Conservation (phyloP, 2,113 vertebrate species). For the Raja brachyura region DNA sequence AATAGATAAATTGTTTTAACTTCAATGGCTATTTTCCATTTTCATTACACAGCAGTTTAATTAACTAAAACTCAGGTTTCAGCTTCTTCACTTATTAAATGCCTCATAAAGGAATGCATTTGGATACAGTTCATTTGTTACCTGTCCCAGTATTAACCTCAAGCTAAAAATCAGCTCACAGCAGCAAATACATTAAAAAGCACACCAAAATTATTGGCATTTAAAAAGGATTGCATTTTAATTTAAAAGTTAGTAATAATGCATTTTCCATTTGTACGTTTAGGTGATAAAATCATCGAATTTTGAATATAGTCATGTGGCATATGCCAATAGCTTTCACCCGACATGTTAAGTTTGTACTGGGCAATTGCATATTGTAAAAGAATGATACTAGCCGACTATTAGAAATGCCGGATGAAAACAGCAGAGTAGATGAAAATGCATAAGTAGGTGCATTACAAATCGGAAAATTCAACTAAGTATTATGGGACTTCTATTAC, state of each 20-base stretch:
- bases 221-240: neutral
- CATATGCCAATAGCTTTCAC: neutral
- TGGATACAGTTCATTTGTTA: neutral
- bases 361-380: neutral
- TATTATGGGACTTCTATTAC: too few relatives aligned
- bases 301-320: neutral
- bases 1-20: neutral
- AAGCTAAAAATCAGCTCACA: neutral
- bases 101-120: neutral
- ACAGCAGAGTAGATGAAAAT: too few relatives aligned
- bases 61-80: neutral
- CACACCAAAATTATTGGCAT: neutral
- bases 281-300: neutral
- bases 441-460: too few relatives aligned
- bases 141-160: neutral
- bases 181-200: neutral
- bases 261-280: neutral
- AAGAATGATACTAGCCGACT: neutral
- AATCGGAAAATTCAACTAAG: too few relatives aligned
- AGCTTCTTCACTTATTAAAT: neutral
- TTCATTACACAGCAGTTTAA: neutral
- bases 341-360: neutral
- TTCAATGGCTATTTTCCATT: neutral
- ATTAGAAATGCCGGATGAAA: too few relatives aligned
- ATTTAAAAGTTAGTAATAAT: neutral